phyloP scores from a whole-genome alignment of 2,888 invertebrate genomes.

The Limnephilus rhombicus region DNA sequence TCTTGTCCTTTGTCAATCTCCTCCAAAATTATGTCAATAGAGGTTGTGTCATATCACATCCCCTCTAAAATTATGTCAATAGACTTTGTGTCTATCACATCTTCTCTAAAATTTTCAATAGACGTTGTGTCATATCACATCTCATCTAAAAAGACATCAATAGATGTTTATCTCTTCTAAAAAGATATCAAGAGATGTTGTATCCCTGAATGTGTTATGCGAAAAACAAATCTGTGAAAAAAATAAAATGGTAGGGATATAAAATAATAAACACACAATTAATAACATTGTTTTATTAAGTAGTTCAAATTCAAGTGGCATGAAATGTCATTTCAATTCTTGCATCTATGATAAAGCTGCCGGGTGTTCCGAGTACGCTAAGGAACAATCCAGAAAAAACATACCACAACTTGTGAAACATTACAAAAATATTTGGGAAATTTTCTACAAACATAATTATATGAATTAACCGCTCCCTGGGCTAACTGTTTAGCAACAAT shows the following conservation, averaged over 20 bases:
- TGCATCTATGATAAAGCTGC: slow-evolving; percentile 40
- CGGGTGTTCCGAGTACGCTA: slow-evolving; percentile 8
- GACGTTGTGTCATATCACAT: too few relatives aligned
- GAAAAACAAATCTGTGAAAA: not conserved
- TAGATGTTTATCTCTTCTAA: too few relatives aligned
- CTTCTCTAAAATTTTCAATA: too few relatives aligned
- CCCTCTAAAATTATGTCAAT: too few relatives aligned
- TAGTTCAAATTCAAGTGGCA: slow-evolving; percentile 41
- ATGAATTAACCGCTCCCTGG: not conserved
- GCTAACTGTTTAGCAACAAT: too few relatives aligned
- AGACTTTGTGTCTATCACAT: too few relatives aligned
- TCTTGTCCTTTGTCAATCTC: too few relatives aligned
- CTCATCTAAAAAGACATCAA: too few relatives aligned
- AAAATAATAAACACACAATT: slow-evolving; percentile 10
- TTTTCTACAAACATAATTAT: slow-evolving; percentile 27
- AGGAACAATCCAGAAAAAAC: slow-evolving; percentile 7
- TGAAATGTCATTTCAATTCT: slow-evolving; percentile 44
- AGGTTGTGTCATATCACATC: too few relatives aligned
- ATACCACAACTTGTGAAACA: slow-evolving; percentile 21
- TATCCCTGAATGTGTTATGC: not conserved
- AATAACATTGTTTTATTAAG: slow-evolving; percentile 48
- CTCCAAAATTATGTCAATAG: too few relatives aligned
- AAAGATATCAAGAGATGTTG: too few relatives aligned
- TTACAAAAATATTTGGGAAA: slow-evolving; percentile 48
- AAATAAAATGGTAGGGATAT: not conserved